These are phyloP conservation scores for Myripristis murdjan DNA, from an alignment of 2,797 vertebrate species.

Conservation along the genomic window DNA sequence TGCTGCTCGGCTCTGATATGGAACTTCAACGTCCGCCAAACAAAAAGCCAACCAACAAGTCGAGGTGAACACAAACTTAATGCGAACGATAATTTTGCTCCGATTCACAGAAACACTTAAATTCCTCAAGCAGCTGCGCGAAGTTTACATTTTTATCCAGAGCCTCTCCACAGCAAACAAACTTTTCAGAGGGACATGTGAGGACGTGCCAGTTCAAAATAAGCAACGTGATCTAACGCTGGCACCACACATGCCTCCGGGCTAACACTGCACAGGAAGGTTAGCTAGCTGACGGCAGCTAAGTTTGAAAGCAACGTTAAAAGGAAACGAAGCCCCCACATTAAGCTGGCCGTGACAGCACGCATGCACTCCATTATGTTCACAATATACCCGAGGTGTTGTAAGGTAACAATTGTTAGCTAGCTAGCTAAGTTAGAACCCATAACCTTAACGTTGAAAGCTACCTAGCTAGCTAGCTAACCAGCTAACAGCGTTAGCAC, in stretches of 20 bases:
- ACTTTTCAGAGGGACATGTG: not conserved
- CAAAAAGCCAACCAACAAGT: not conserved
- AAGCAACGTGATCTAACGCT: constrained; percentile 32
- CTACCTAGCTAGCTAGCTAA: constrained; percentile 43
- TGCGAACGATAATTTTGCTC: too few relatives aligned
- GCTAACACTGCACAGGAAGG: constrained; percentile 35
- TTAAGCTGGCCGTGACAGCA: too few relatives aligned
- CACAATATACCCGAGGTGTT: too few relatives aligned
- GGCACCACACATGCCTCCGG: constrained; percentile 54
- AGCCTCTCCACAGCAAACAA: too few relatives aligned
- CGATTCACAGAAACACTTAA: too few relatives aligned
- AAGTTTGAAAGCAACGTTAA: too few relatives aligned
- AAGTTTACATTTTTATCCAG: too few relatives aligned
- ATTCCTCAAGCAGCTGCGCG: too few relatives aligned
- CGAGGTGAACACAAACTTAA: too few relatives aligned
- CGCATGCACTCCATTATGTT: not conserved
- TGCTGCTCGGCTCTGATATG: not conserved
- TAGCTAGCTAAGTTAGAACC: too few relatives aligned
- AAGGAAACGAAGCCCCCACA: too few relatives aligned
- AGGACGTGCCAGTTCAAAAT: constrained; percentile 29
- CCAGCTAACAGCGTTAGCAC: constrained; percentile 59
- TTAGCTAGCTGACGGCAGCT: not conserved
- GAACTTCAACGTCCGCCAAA: not conserved
- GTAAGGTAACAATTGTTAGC: not conserved
- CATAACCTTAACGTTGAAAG: not conserved